Base-by-base conservation (phyloP, 2,797 vertebrate species). In the Syndactyla subalaris region DNA sequence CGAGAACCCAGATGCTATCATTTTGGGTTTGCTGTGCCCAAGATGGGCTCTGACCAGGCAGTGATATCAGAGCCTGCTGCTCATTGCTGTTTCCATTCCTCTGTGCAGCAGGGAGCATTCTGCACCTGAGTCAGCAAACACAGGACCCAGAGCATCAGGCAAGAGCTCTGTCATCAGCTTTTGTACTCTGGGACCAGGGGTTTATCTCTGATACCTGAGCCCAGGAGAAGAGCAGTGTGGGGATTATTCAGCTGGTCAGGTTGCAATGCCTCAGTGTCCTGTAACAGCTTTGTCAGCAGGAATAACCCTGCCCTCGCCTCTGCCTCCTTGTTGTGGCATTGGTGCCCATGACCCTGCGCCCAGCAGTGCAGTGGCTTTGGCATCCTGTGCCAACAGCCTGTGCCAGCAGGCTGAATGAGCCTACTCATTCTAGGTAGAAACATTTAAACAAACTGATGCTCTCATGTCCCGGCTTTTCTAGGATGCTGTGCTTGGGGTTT, bases 341-440 rank as follows among this genome's bases (percentile, higher is more conserved):
- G 3, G 11, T 11, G 54, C 38, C 34, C 4, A 4, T 29, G 29
- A 24, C 75, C 62, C 43, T 18, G 2, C 1, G 0, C 4, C 1
- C 34, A n/a, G 75, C 51, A 3, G 59, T 0, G 36, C 4, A 0
- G 0, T 21, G 73, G 34, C 61, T 23, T 5, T 48, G 63, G 49
- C 1, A 0, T 46, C 45, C 30, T 4, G 23, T 32, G 59, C 51
- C 66, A 0, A 49, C 48, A 49, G 48, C 45, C 30, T 4, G 23
- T 32, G 59, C 51, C 66, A 0, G 27, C 48, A 49, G 48, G 51
- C 51, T 54, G 51, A 54, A 54, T 30, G 19, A 32, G 6, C 52
- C 74, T 2, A 6, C 10, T 26, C 17, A 16, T 54, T 74, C 48
- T 43, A 15, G 65, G 46, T 76, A 87, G 27, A 51, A 55, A 16